Evolutionary conservation across 2,797 vertebrate species (phyloP), one percentile per base, ranked within the genome.

Genomic region (Sebastolobus alascanus): DNA sequence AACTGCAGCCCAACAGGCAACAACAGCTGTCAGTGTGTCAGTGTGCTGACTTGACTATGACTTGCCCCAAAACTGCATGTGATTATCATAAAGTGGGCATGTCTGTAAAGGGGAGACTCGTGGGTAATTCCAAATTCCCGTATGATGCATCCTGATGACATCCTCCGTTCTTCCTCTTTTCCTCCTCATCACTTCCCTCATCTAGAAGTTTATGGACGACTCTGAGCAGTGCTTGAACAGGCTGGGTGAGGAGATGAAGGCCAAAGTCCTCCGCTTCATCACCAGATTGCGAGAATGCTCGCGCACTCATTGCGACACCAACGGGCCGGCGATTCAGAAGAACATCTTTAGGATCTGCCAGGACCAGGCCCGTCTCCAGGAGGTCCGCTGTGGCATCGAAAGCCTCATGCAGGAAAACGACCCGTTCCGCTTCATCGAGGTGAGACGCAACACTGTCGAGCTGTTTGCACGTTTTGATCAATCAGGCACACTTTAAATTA

Each of bases 341-440:
- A 93, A 95, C 87, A 88, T 94, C 68, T 70, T 81, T 58, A 83
- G 65, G 66, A 94, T 95, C 66, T 37, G 71, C n/a, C 90, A 93
- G 91, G 94, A 96, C 87, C 89, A 93, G 79, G 79, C 74, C 1
- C 93, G 93, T 0, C 92, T 96, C 1, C 91, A 90, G 77, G 93
- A 94, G n/a, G 92, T 92, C 55, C 92, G 92, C 67, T 69, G 86
- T 0, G 82, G 90, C 79, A 77, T 96, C 1, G 89, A 94, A 20
- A 66, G 65, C 38, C 92, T 96, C 29, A 75, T 93, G 79, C 89
- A 90, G 64, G 93, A 96, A 50, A 94, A 58, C 16, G 94, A 96
- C 75, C 86, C 95, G 0, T 95, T 96, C 80, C 88, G 84, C 71
- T 96, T 96, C 85, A 89, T 96, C 2, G 88, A 94, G 94, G 96